Conservation (phyloP, 1,140 invertebrate species). For the Philopotamus ludificatus region DNA sequence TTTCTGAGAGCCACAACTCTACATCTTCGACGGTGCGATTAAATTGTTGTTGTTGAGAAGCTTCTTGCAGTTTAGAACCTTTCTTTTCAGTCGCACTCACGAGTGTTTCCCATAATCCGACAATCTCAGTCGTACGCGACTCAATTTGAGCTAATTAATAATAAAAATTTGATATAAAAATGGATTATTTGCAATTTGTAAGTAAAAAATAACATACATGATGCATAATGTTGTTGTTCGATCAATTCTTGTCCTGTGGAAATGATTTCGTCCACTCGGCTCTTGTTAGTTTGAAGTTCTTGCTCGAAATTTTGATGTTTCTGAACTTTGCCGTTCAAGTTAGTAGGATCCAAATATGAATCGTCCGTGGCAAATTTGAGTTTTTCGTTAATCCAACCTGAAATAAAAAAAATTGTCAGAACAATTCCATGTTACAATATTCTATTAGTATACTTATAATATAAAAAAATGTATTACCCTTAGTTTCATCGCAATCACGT, state of each 20-base stretch:
- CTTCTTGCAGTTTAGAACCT: conserved; percentile 86
- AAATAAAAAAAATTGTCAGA: conserved; percentile 7
- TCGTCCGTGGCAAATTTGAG: conserved; percentile 98
- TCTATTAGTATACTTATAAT: background rate
- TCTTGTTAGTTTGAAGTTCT: conserved; percentile 89
- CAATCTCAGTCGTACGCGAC: conserved; percentile 86
- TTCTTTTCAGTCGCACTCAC: conserved; percentile 90
- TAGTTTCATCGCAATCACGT: conserved; percentile 97
- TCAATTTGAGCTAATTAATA: conserved; percentile 67
- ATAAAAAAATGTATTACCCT: conserved; percentile 54
- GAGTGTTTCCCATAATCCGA: conserved; percentile 90
- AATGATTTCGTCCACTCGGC: conserved; percentile 91
- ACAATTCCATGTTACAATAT: background rate
- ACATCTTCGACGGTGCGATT: conserved; percentile 97
- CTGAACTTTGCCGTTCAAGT: conserved; percentile 97
- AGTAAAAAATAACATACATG: conserved; percentile 50
- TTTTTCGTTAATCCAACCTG: conserved; percentile 97
- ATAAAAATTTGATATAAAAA: conserved; percentile 25
- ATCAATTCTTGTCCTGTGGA: conserved; percentile 76
- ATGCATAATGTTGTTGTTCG: conserved; percentile 75
- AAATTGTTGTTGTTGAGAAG: conserved; percentile 96
- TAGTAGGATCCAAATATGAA: conserved; percentile 96
- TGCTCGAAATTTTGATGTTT: conserved; percentile 99
- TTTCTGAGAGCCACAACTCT: conserved; percentile 95
- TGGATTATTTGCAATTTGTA: background rate